Evolutionary conservation across 2,888 invertebrate species (phyloP), one percentile per base, ranked within the genome.

Genomic region (Agrochola macilenta): DNA sequence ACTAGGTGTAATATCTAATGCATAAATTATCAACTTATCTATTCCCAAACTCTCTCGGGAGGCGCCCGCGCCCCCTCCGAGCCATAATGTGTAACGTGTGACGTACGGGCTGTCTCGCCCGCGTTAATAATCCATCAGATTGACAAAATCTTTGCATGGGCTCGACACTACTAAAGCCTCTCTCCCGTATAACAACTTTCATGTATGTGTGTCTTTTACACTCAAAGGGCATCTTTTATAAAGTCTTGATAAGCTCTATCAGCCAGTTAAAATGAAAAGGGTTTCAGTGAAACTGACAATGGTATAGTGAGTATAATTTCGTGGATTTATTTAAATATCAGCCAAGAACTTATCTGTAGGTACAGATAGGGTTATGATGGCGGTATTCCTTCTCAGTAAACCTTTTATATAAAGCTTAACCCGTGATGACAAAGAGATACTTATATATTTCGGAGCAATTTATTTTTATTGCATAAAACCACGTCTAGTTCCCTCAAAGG

Each of bases 51-150:
- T 87, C 89, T 79, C 89, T 76, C 74, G 90, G 89, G 92, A 88
- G 78, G 81, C 78, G 81, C 85, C 90, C 89, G 83, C 79, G 81
- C 87, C 90, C 90, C 90, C 89, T 83, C 85, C 88, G 88, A 84
- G 61, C 90, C 90, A 86, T 89, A 90, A 93, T 90, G 86, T 89
- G 90, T 90, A 65, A 91, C 86, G 86, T 89, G 92, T 92, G 91
- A 92, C 91, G 89, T 87, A 88, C 90, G 90, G 89, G 90, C 91
- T 89, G 89, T 90, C 89, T 90, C 73, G 66, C 89, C 88, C 82
- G 83, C 90, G 89, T 95, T 93, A 95, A 94, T 94, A 94, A 94
- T 95, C 92, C 92, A 94, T 93, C 90, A 92, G 92, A 92, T 93
- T 94, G 93, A 93, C 93, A 92, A 92, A 94, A 94, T 94, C 93